Evolutionary conservation across 2,888 invertebrate species (phyloP).

Genomic region (Deilephila elpenor): DNA sequence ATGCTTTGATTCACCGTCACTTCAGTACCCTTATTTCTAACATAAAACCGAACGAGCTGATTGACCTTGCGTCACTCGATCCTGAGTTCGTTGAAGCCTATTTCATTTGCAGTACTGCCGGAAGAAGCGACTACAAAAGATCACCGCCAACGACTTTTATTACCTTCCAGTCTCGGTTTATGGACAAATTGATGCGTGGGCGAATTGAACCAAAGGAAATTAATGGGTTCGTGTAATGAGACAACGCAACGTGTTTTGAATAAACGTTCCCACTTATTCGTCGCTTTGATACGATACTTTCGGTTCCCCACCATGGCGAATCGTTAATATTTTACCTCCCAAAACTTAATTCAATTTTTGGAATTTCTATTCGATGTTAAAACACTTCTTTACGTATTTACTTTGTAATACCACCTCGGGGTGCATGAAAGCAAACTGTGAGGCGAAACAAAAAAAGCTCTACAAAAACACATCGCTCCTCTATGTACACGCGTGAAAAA

Average conservation of each 20-base stretch:
- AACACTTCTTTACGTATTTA: conserved; percentile 39
- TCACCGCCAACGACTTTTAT: conserved; percentile 44
- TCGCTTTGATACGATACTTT: conserved; percentile 35
- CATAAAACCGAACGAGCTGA: conserved; percentile 44
- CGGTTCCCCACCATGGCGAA: conserved; percentile 36
- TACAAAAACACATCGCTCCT: conserved; percentile 69
- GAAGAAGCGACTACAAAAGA: conserved; percentile 46
- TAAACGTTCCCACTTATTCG: conserved; percentile 23
- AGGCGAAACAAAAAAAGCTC: conserved; percentile 61
- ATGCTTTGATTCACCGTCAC: conserved; percentile 26
- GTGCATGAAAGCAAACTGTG: conserved; percentile 57
- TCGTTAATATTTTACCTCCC: conserved; percentile 36
- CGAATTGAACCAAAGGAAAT: conserved; percentile 40
- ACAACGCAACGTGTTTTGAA: conserved; percentile 38
- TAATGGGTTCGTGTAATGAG: conserved; percentile 44
- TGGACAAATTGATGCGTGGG: conserved; percentile 51
- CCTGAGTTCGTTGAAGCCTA: conserved; percentile 36
- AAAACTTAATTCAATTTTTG: conserved; percentile 40
- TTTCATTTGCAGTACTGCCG: conserved; percentile 39
- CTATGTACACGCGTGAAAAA: conserved; percentile 77
- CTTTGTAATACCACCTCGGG: conserved; percentile 50
- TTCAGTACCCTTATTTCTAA: conserved; percentile 36
- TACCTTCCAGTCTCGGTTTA: conserved; percentile 44
- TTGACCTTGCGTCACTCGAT: conserved; percentile 42
- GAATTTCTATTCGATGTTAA: conserved; percentile 22